Evolutionary conservation across 1,140 invertebrate species (phyloP), one percentile per base, ranked within the genome.

Genomic region (Aleiodes sp.): DNA sequence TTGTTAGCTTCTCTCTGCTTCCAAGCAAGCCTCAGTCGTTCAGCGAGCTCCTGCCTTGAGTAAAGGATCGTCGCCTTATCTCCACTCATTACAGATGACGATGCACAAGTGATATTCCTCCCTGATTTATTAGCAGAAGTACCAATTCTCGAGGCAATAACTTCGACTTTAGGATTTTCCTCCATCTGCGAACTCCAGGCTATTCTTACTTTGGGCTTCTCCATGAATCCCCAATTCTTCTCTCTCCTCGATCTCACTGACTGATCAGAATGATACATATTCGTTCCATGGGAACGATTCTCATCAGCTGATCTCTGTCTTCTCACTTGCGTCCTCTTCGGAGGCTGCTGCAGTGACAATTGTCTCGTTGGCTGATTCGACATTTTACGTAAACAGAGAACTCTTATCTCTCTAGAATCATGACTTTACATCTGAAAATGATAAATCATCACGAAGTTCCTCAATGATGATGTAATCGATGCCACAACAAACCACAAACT

Each of bases 21-120:
- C 87, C 87, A 88, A 0, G 87, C 88, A 2, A 86, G 76, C 43
- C 86, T 77, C 29, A 89, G 65, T 59, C 87, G 78, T 61, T 88
- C 86, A 0, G 87, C 86, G 4, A 89, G 70, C 60, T 89, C 85
- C 59, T 88, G 86, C 28, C 87, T 82, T 0, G 87, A 86, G 16
- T 88, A 87, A 0, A 88, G 76, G 21, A 89, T 86, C 0, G 87
- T 81, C 2, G 87, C 85, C 68, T 87, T 67, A 9, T 65, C 68
- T 7, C 37, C 10, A 86, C 3, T 87, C 81, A 16, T 78, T 19
- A 6, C 68, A 78, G 19, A 39, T 1, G 60, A 26, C 3, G 57
- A 29, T 4, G 41, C 10, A 26, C 10, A 16, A 10, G 19, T 16
- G 4, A 31, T 6, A 29, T 31, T 65, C 12, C 41, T 56, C 1